Conservation (phyloP, 2,888 invertebrate species). For the Ctena decussata region DNA sequence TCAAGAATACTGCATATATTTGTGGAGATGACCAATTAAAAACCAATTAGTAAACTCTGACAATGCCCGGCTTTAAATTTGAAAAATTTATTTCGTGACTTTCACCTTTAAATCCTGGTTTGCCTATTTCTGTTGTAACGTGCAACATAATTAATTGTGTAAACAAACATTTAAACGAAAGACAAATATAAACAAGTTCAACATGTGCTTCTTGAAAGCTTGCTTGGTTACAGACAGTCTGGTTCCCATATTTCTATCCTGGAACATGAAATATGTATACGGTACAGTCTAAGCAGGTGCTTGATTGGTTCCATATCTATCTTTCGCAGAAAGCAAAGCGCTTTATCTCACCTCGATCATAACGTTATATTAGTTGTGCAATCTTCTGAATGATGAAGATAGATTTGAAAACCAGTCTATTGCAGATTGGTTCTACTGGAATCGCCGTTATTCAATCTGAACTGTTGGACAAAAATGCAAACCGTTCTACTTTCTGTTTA, state of each 20-base stretch:
- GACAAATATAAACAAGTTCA: slow-evolving; percentile 16
- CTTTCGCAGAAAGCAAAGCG: neutral
- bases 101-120: slow-evolving; percentile 73
- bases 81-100: neutral
- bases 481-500: neutral
- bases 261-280: too few relatives aligned
- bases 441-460: neutral
- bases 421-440: neutral
- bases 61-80: neutral
- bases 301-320: neutral
- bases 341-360: too few relatives aligned
- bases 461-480: neutral
- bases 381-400: too few relatives aligned
- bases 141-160: slow-evolving; percentile 73
- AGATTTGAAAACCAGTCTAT: neutral
- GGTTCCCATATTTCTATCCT: too few relatives aligned
- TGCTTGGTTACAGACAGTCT: slow-evolving; percentile 57
- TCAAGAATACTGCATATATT: too few relatives aligned
- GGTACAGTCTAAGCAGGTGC: neutral
- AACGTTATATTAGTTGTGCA: too few relatives aligned
- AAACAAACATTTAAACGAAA: slow-evolving; percentile 5
- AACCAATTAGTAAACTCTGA: neutral
- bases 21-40: neutral
- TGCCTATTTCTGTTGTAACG: slow-evolving; percentile 81
- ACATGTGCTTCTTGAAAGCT: slow-evolving; percentile 25